phyloP scores from a whole-genome alignment of 2,113 vertebrate genomes.

The Hyperopisus bebe region DNA sequence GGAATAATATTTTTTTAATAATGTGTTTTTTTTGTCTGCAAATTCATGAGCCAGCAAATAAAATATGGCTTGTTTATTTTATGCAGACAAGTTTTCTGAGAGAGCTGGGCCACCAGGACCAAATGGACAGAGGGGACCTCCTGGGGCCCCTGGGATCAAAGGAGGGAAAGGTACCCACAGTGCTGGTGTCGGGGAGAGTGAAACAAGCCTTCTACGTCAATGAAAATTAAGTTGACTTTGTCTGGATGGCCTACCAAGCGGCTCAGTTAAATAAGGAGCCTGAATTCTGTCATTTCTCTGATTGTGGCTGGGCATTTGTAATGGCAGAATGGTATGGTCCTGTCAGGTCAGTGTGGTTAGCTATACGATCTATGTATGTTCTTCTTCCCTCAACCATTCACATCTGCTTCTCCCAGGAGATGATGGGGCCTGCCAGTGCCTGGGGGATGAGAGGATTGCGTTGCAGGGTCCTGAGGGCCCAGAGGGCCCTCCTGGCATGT shows the following conservation, averaged over 20 bases:
- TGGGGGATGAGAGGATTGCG: constrained; percentile 46
- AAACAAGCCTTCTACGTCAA: background rate
- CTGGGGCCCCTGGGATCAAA: constrained; percentile 64
- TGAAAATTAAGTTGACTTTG: background rate
- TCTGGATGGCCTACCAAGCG: background rate
- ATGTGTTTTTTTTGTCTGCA: background rate
- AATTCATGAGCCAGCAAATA: background rate
- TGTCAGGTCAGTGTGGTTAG: background rate
- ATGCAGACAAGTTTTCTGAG: constrained; percentile 16
- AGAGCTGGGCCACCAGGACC: constrained; percentile 42
- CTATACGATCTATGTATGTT: background rate
- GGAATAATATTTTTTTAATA: background rate
- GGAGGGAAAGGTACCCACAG: constrained; percentile 70
- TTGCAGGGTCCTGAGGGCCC: constrained; percentile 33
- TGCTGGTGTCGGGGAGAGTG: background rate
- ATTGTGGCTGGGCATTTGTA: background rate
- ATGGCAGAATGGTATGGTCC: background rate
- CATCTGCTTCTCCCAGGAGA: constrained; percentile 61
- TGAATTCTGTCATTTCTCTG: background rate
- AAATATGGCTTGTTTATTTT: background rate
- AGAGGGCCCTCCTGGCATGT: constrained; percentile 59
- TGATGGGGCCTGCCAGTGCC: constrained; percentile 74
- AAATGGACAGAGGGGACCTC: constrained; percentile 60
- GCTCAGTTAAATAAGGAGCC: background rate
- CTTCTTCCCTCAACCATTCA: background rate